Conservation (phyloP, 1,140 invertebrate species). For the Lucilia cuprina region DNA sequence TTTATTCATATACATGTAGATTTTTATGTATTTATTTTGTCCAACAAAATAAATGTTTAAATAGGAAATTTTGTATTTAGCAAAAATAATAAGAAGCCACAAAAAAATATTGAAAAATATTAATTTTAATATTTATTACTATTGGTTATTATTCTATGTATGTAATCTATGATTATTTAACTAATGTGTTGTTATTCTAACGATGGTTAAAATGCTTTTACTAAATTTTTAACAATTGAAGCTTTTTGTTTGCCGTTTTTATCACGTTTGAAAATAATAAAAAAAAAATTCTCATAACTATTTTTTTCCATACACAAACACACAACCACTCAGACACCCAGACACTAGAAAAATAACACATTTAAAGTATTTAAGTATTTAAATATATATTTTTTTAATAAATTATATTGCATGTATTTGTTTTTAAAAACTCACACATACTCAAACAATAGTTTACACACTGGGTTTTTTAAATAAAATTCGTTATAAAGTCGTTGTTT, state of each 20-base stretch:
- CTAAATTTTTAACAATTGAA: not conserved
- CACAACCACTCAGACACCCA: not conserved
- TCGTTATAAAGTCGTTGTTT: constrained; percentile 3
- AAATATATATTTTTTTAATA: not conserved
- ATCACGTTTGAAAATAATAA: not conserved
- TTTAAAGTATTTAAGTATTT: not conserved
- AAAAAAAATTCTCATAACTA: constrained; percentile 7
- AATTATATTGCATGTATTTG: not conserved
- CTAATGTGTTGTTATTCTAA: not conserved
- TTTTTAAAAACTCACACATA: not conserved
- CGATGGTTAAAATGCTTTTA: constrained; percentile 14
- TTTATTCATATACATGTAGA: not conserved
- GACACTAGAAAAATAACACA: not conserved
- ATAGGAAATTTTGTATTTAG: not conserved
- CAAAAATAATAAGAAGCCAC: not conserved
- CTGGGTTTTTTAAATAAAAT: not conserved
- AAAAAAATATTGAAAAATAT: constrained; percentile 4
- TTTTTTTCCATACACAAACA: not conserved
- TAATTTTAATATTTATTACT: not conserved
- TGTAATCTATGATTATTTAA: not conserved
- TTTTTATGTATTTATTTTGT: not conserved
- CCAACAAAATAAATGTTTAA: not conserved
- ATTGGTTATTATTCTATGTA: not conserved
- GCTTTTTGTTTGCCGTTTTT: not conserved
- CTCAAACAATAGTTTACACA: not conserved